Conservation (phyloP, 2,113 vertebrate genomes). For the Epinephelus cyanopodus region DNA sequence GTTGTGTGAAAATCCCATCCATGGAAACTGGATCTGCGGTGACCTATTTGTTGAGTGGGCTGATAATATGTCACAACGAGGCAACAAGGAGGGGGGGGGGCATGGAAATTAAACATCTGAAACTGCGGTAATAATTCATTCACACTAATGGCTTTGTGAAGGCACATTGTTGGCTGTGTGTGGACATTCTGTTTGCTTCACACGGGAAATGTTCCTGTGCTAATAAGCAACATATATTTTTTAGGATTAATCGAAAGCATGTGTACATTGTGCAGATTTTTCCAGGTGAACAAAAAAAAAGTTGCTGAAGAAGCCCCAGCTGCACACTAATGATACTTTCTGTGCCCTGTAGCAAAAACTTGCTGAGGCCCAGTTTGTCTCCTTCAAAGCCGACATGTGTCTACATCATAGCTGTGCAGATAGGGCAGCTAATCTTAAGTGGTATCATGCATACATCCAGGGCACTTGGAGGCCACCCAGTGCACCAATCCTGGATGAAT, state of each 20-base stretch:
- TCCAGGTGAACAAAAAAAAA: constrained; percentile 13
- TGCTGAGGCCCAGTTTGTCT: constrained; percentile 41
- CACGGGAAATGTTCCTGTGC: constrained; percentile 17
- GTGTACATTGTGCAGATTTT: constrained; percentile 25
- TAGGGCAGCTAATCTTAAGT: constrained; percentile 40
- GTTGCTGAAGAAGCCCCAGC: neutral
- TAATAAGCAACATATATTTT: constrained; percentile 11
- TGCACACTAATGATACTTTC: constrained; percentile 12
- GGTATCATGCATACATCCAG: constrained; percentile 39
- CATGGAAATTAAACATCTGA: constrained; percentile 41
- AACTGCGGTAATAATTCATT: constrained; percentile 52
- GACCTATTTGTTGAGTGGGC: constrained; percentile 64
- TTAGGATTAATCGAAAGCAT: constrained; percentile 20
- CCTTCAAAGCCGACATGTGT: constrained; percentile 57
- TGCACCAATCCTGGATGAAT: constrained; percentile 8
- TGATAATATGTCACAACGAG: constrained; percentile 62
- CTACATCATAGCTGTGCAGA: constrained; percentile 36
- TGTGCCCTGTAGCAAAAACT: constrained; percentile 25
- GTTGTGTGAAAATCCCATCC: constrained; percentile 45
- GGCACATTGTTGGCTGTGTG: neutral
- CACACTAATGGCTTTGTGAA: constrained; percentile 33
- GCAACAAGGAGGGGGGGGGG: constrained; percentile 22
- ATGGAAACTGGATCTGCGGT: constrained; percentile 68
- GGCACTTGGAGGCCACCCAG: constrained; percentile 40
- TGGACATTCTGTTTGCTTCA: constrained; percentile 21